Percentiles rank a stretch among this genome's conserved stretches.
Conservation (phyloP, 2,797 vertebrate genomes). For the Ibycter americanus region DNA sequence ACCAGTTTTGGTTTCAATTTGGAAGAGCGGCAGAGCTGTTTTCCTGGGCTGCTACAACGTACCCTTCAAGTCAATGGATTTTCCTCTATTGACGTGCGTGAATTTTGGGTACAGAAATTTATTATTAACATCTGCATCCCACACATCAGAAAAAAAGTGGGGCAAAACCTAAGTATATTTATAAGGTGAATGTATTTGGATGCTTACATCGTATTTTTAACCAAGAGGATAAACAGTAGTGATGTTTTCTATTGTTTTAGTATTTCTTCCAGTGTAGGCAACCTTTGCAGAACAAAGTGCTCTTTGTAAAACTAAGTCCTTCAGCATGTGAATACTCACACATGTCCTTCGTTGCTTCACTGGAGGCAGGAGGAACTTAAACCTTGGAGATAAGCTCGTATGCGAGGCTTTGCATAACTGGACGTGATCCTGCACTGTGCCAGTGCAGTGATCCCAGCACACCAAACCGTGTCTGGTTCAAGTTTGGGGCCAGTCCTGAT, state of each 20-base stretch:
- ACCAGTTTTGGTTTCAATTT: slow-evolving; percentile 48
- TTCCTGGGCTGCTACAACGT: background rate
- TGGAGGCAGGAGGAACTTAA: slow-evolving; percentile 17
- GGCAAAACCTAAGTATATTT: background rate
- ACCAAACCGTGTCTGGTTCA: slow-evolving; percentile 44
- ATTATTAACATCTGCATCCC: background rate
- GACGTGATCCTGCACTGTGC: background rate
- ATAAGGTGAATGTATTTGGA: background rate
- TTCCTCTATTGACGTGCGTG: background rate
- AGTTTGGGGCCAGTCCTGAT: slow-evolving; percentile 34
- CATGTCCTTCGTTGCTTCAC: slow-evolving; percentile 9
- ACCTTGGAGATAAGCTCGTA: slow-evolving; percentile 32
- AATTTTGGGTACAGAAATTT: background rate
- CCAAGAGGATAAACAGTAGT: background rate
- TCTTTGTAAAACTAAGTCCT: slow-evolving; percentile 53
- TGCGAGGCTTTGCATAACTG: background rate
- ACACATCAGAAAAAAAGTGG: background rate
- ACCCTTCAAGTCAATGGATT: background rate
- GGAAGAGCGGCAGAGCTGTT: background rate
- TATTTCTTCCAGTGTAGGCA: background rate
- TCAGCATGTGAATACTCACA: slow-evolving; percentile 16
- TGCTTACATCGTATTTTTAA: background rate
- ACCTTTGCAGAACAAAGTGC: slow-evolving; percentile 41
- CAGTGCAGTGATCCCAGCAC: slow-evolving; percentile 27
- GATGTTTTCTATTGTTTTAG: slow-evolving; percentile 28